A percentile compares a stretch with the other conserved stretches of the same genome.
These are phyloP conservation scores for Gibbula magus DNA, from an alignment of 2,888 invertebrate species.

Conservation along the genomic window DNA sequence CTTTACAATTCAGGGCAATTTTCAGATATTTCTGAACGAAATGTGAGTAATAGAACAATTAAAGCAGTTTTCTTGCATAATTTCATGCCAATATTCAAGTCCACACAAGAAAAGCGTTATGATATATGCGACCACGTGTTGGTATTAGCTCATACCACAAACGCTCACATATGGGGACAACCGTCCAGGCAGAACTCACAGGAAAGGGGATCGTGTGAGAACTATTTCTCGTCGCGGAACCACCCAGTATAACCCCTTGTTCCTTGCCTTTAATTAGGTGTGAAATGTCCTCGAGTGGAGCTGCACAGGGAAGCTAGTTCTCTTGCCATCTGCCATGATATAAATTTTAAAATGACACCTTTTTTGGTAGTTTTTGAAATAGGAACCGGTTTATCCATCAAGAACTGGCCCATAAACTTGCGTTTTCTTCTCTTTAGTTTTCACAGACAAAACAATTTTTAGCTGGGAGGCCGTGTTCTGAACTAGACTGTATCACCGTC, in stretches of 20 bases:
- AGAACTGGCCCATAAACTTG: not conserved
- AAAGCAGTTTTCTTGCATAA: too few relatives aligned
- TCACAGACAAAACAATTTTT: not conserved
- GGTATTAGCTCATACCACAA: too few relatives aligned
- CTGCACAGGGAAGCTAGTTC: not conserved
- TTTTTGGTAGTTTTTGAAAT: conserved; percentile 20
- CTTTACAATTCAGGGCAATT: too few relatives aligned
- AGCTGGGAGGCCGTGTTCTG: too few relatives aligned
- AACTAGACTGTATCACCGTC: too few relatives aligned
- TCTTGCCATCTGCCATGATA: conserved; percentile 1
- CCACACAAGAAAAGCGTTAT: too few relatives aligned
- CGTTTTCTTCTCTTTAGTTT: conserved; percentile 9
- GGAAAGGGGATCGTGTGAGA: not conserved
- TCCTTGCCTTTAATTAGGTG: conserved; percentile 14
- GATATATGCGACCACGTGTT: too few relatives aligned
- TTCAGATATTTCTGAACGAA: too few relatives aligned
- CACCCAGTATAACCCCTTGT: conserved; percentile 19
- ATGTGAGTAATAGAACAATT: too few relatives aligned
- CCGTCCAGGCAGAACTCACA: not conserved
- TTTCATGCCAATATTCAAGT: too few relatives aligned
- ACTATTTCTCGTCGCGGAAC: conserved; percentile 12
- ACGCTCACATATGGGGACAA: not conserved
- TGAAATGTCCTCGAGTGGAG: conserved; percentile 9
- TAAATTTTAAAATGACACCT: conserved; percentile 20
- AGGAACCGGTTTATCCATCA: conserved; percentile 17